Evolutionary conservation across 2,113 vertebrate species (phyloP), one percentile per base, ranked within the genome.

Genomic region (Daphoenositta chrysoptera): DNA sequence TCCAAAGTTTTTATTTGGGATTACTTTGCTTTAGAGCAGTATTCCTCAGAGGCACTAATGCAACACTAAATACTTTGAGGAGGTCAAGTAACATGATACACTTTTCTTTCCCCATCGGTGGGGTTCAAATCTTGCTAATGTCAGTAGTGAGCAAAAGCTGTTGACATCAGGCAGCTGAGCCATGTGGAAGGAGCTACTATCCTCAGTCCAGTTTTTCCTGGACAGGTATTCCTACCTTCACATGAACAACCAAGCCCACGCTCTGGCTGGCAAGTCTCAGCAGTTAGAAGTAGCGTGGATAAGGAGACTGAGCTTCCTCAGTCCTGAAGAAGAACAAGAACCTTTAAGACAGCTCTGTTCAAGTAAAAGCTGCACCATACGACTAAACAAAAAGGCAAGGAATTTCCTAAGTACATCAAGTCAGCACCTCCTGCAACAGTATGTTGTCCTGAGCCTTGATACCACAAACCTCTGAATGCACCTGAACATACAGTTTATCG

Each of bases 141-240:
- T 89, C 91, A 95, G 40, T 68, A 94, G 69, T 68, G 76, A 88
- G 73, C 87, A 94, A 82, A 93, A 96, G 88, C 40, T 93, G 92
- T 50, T 94, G 92, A 88, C 83, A 94, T 93, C 72, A 94, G 69
- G 60, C 77, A 93, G 84, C 86, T 93, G 91, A 84, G 83, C 88
- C 60, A 40, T 8, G 33, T 71, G 71, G 70, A 96, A 93, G 54
- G 75, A 77, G 54, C 47, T 21, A 12, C 28, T 56, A 79, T 23
- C 73, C 51, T 50, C 81, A 39, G 60, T n/a, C 31, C n/a, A 70
- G 14, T 65, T 63, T 87, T 83, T 79, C 68, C 66, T 33, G 39
- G 48, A 87, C 87, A 95, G 82, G 89, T 94, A 94, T n/a, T 60
- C 66, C 82, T 61, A 90, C 50, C 76, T 93, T 63, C 75, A 24